A percentile compares a stretch with the other conserved stretches of the same genome.
Conservation (phyloP, 2,888 invertebrate genomes). For the Craniophora ligustri region DNA sequence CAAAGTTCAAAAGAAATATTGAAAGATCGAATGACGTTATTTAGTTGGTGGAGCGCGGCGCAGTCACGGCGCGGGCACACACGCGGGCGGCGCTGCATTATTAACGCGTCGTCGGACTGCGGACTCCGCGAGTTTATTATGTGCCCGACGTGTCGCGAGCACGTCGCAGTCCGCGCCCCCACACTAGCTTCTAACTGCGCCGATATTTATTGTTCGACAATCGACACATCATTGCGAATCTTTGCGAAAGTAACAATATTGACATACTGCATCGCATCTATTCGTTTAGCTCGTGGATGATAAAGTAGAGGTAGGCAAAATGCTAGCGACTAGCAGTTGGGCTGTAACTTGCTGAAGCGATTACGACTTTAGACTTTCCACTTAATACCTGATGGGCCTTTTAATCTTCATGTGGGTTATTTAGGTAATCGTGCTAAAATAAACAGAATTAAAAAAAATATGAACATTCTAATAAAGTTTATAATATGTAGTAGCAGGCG, state of each 20-base stretch:
- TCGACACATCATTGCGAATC: no score
- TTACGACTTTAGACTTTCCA: no score
- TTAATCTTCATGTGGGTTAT: no score
- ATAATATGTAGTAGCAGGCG: neutral
- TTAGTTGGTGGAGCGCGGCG: neutral
- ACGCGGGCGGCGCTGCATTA: neutral
- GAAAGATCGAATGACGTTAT: constrained; percentile 1
- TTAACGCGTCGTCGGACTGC: constrained; percentile 4
- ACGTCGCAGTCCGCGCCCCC: neutral
- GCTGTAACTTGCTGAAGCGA: no score
- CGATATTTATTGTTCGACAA: constrained; percentile 1
- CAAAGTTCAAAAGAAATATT: constrained; percentile 10
- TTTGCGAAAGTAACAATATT: no score
- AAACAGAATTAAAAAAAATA: no score
- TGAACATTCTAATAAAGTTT: neutral
- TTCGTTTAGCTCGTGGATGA: no score
- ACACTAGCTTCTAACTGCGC: constrained; percentile 1
- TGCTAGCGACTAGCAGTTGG: no score
- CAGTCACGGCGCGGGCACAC: neutral
- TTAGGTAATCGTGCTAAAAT: no score
- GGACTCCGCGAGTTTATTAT: constrained; percentile 9
- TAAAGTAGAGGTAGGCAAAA: no score
- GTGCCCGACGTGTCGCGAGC: constrained; percentile 10
- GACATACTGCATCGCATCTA: no score
- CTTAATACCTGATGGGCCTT: no score